Percentiles rank a stretch among this genome's conserved stretches.
These are phyloP conservation scores for Styela clava DNA, from an alignment of 23 tunicate genomes.

Conservation along the genomic window DNA sequence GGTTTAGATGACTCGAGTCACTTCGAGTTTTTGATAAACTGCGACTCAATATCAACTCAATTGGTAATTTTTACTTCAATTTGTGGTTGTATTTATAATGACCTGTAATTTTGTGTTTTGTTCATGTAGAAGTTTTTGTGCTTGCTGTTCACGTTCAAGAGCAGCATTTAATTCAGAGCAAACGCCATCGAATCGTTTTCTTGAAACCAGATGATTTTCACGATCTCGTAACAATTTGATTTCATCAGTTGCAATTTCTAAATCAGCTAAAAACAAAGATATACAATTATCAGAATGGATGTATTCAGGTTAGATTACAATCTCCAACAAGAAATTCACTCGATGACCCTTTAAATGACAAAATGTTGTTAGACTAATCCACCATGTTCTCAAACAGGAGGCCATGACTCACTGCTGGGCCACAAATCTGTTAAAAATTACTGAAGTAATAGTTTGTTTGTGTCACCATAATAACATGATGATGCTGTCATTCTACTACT, in stretches of 20 bases:
- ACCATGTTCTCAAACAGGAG: too few species aligned
- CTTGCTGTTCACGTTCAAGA: conserved; percentile 66
- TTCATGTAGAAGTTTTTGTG: conserved; percentile 75
- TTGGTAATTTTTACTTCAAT: neutral
- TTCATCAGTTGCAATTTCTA: conserved; percentile 38
- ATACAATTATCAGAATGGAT: neutral
- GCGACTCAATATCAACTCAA: neutral
- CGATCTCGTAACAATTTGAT: conserved; percentile 41
- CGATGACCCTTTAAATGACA: too few species aligned
- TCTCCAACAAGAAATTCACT: too few species aligned
- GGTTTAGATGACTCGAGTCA: too few species aligned
- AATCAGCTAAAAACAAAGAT: conserved; percentile 35
- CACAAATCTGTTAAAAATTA: too few species aligned
- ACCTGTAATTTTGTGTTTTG: conserved; percentile 69
- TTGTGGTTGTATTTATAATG: conserved; percentile 23
- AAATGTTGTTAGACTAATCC: too few species aligned
- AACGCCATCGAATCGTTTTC: conserved; percentile 63
- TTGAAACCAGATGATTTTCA: conserved; percentile 50
- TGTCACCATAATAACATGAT: too few species aligned
- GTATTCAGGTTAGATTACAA: too few species aligned
- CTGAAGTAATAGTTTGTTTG: too few species aligned
- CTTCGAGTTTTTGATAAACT: too few species aligned
- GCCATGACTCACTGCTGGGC: too few species aligned
- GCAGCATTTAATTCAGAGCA: conserved; percentile 71
- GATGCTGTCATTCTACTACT: too few species aligned